Evolutionary conservation across 2,888 invertebrate genomes (phyloP).

Genomic region (Philhelius pedissequus): DNA sequence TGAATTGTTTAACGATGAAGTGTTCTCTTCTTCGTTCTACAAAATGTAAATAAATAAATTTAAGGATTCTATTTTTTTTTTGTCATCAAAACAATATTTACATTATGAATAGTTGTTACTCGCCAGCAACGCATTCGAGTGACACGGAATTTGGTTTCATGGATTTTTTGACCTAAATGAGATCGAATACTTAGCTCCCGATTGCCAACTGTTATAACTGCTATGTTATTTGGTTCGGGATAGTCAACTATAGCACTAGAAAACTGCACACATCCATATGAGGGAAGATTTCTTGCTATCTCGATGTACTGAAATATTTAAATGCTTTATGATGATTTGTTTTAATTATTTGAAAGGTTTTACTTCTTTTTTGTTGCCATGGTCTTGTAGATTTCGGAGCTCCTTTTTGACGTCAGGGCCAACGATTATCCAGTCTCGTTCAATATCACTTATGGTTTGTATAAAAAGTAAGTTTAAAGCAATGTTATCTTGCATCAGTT

Average conservation of each 20-base stretch:
- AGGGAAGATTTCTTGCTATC: conserved; percentile 89
- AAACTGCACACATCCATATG: conserved; percentile 94
- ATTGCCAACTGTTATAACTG: conserved; percentile 90
- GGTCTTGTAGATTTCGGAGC: conserved; percentile 85
- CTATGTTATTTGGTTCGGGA: conserved; percentile 83
- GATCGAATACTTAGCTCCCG: conserved; percentile 90
- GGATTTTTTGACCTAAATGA: conserved; percentile 81
- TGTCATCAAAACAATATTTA: conserved; percentile 77
- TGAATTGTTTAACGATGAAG: conserved; percentile 64
- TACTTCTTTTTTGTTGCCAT: conserved; percentile 91
- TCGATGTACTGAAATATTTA: conserved; percentile 86
- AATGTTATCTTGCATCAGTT: conserved; percentile 89
- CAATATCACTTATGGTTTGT: conserved; percentile 92
- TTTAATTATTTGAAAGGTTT: background rate
- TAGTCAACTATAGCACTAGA: conserved; percentile 87
- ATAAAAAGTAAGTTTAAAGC: conserved; percentile 92
- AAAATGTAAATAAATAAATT: background rate
- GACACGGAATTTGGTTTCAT: conserved; percentile 93
- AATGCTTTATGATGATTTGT: background rate
- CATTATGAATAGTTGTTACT: conserved; percentile 90
- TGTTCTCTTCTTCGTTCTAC: conserved; percentile 43
- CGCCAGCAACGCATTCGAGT: conserved; percentile 99
- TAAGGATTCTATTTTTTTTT: background rate
- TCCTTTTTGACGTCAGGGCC: conserved; percentile 85
- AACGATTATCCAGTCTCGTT: conserved; percentile 90